A percentile compares a stretch with the other conserved stretches of the same genome.
Conservation (phyloP, 2,888 invertebrate species). For the Iphiclides podalirius region DNA sequence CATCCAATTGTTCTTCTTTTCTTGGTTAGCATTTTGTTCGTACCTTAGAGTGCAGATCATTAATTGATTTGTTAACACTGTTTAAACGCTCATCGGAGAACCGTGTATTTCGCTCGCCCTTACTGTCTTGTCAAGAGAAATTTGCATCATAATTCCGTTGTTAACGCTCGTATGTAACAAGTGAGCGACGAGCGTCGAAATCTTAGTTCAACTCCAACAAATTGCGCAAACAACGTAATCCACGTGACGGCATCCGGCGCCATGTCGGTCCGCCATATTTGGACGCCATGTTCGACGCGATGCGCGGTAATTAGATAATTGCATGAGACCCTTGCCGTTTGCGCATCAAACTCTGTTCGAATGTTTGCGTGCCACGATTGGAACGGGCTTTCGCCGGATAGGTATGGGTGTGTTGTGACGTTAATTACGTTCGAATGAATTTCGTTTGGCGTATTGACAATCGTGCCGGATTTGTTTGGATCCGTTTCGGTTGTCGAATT, state of each 20-base stretch:
- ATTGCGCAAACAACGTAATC: constrained; percentile 59
- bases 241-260: constrained; percentile 43
- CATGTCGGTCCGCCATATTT: constrained; percentile 49
- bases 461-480: not conserved
- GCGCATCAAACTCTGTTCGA: constrained; percentile 36
- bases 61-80: no score
- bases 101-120: no score
- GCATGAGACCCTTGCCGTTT: constrained; percentile 50
- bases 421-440: constrained; percentile 17
- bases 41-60: no score
- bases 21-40: no score
- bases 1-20: no score
- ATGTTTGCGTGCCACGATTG: constrained; percentile 38
- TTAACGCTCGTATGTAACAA: constrained; percentile 30
- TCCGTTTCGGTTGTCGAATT: not conserved
- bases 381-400: constrained; percentile 19
- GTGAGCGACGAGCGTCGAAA: constrained; percentile 33
- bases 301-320: constrained; percentile 64
- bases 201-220: constrained; percentile 56
- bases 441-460: constrained; percentile 20
- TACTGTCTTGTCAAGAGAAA: constrained; percentile 31
- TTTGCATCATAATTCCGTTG: constrained; percentile 50
- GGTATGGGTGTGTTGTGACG: constrained; percentile 19
- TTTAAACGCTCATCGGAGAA: no score
- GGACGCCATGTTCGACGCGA: constrained; percentile 41